These are phyloP conservation scores for Tragelaphus oryx DNA, from an alignment of 2,797 vertebrate genomes.

Conservation along the genomic window DNA sequence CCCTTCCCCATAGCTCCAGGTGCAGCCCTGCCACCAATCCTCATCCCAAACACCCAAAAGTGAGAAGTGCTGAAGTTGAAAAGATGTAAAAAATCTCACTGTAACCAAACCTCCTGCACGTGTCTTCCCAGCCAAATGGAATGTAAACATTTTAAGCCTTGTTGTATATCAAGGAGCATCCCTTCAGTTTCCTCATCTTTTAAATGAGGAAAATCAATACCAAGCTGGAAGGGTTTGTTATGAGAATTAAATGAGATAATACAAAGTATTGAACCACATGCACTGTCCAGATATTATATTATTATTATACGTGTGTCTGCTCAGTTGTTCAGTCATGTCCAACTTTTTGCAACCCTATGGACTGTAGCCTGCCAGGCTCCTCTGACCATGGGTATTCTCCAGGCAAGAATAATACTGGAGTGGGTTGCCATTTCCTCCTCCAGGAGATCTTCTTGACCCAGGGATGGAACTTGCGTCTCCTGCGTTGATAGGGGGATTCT, in stretches of 20 bases:
- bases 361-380: not conserved
- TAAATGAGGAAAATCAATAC: slow-evolving; percentile 7
- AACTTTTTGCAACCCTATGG: not conserved
- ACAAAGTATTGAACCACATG: not conserved
- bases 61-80: not conserved
- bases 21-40: not conserved
- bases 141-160: not conserved
- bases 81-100: not conserved
- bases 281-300: not conserved
- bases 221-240: not conserved
- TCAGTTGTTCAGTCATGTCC: not conserved
- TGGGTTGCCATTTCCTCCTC: not conserved
- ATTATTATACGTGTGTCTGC: not conserved
- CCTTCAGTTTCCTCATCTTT: not conserved
- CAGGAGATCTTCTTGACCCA: not conserved
- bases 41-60: not conserved
- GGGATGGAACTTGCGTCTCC: not conserved
- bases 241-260: not conserved
- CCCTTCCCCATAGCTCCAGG: not conserved
- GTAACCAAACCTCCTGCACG: not conserved
- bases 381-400: not conserved
- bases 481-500: not conserved
- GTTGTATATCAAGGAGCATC: not conserved
- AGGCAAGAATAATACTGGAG: not conserved
- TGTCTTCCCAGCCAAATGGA: not conserved